Base-by-base conservation (phyloP, 2,888 invertebrate genomes). In the Kuschelorhynchus macadamiae region DNA sequence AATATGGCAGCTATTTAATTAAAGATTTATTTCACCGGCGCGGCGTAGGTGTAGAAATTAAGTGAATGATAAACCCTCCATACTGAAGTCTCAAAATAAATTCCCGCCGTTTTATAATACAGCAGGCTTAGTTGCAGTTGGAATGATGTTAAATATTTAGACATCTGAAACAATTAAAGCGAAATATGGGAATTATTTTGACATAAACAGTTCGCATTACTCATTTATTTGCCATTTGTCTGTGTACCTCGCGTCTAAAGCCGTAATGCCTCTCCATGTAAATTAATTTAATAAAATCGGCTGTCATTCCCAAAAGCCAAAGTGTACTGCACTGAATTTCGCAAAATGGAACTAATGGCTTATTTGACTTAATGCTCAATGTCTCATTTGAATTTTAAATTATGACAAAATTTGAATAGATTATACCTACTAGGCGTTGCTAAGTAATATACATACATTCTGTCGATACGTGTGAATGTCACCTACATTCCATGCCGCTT, bases 251-350 rank as follows among this genome's bases (percentile, higher is more conserved):
- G n/a, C 20, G 41, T 32, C 52, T 53, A 12, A 16, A 44, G n/a
- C 32, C 21, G 4, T 36, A 61, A 52, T 41, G 50, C 21, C 44
- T 46, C 44, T 44, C 44, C 32, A 46, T 52, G 53, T 62, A 53
- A 62, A 62, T 53, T 62, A 62, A 53, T 62, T 62, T 62, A 62
- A 62, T 62, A 62, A 62, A 62, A 62, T 62, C 52, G 53, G 20
- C 53, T 62, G 53, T 53, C 62, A 53, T 53, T 62, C 36, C 11
- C 44, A 53, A 62, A 42, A 62, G 53, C 53, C 44, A 20, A 53
- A 53, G 20, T 62, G 62, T 36, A 53, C 46, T 62, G 53, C 62
- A 62, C 62, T 46, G 62, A 62, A 42, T 62, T 46, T 46, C 20
- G 52, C 53, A 7, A 62, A 53, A 62, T 53, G 52, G 33, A 33